Base-by-base conservation (phyloP, 2,797 vertebrate species). In the Bufotes viridis region DNA sequence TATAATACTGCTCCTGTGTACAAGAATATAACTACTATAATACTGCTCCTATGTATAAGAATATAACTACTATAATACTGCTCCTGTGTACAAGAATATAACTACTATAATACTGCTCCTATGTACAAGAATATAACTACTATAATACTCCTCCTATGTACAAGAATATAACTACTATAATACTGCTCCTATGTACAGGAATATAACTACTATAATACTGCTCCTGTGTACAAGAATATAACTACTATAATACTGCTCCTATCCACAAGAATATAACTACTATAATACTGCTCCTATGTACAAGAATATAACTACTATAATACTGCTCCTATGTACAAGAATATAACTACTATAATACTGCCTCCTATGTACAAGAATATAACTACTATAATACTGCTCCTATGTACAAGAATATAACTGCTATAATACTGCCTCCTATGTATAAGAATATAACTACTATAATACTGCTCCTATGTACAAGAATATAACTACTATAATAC, bases 261-360 rank as follows among this genome's bases (percentile, higher is more conserved):
- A 67, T 67, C 5, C 26, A 67, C 22, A 67, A 67, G 63, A 67
- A 67, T 67, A 67, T 67, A 67, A 67, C 22, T 67, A 67, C 63
- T 67, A 67, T 67, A 67, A 67, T 67, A 67, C 63, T 67, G 63
- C 20, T 67, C 63, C 63, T 67, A 67, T 67, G 15, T 67, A 67
- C 63, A 67, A 67, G 63, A 67, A 67, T 67, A 67, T 67, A 67
- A 67, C 63, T 67, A 67, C n/a, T 67, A 67, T 67, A 67, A 67
- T 67, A 67, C 63, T 65, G 63, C 63, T 65, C 63, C 63, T 65
- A 65, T 65, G 10, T 65, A 65, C 63, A 65, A 65, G 22, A 65
- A 24, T 65, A 65, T 65, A 65, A 65, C 63, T 65, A 65, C 63
- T 65, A 65, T 65, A 65, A 65, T 65, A 65, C 63, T 65, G 63